Evolutionary conservation across 2,113 vertebrate genomes (phyloP), one percentile per base, ranked within the genome.

Genomic region (Podarcis cretensis): DNA sequence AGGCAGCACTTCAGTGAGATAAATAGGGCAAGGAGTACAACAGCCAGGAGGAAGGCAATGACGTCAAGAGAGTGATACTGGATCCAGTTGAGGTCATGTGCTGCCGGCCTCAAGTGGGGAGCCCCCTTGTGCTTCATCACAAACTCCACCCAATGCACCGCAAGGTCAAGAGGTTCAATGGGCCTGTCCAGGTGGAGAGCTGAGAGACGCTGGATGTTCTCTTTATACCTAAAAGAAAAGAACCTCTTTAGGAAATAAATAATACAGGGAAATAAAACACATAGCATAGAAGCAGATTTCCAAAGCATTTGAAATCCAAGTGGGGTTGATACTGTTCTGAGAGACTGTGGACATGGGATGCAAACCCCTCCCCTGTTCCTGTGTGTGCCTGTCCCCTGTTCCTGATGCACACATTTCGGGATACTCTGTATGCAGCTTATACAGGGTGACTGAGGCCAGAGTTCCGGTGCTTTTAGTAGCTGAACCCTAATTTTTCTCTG

Each of bases 121-220:
- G 98, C 98, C 1, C 99, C 98, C 94, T 98, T 98, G 95, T 99
- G 97, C 81, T 96, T 96, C 98, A 99, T 99, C 54, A 98, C 98
- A 63, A 97, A 99, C 89, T 99, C 98, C 40, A 98, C 98, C 98
- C 98, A 99, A 95, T 97, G 97, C 84, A 98, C 98, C 0, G 99
- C 98, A 43, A 99, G 97, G 88, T 99, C 98, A 23, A 99, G 93
- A 0, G 98, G 98, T 73, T 98, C 96, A 0, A 98, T 68, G 1
- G 97, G 98, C 0, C 97, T 98, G 94, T 99, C 98, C 0, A 97
- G 98, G 92, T 99, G 98, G 43, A 99, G 95, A 1, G 96, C 96
- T 0, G 98, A 98, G 57, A 99, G 97, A 76, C 84, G 97, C 95
- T 96, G 91, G 85, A 98, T 94, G 68, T 96, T 98, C 73, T 98